Evolutionary conservation across 2,113 vertebrate genomes (phyloP).

Genomic region (Strigops habroptila): DNA sequence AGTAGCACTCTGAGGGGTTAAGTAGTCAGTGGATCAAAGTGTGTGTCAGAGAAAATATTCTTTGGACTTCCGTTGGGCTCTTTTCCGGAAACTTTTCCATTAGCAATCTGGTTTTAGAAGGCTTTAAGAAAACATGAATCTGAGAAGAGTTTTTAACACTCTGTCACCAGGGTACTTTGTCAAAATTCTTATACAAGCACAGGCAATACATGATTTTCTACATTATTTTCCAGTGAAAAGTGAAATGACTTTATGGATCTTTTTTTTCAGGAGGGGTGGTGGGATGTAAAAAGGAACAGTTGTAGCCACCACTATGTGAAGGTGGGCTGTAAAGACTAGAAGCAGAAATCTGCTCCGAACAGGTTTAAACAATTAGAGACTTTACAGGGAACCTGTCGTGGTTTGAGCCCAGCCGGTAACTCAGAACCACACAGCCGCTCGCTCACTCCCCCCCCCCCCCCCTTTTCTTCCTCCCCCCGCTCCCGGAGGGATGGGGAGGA

Average conservation of each 20-base stretch:
- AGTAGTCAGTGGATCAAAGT: not conserved
- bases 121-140: not conserved
- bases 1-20: not conserved
- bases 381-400: too few relatives aligned
- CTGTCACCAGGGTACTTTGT: not conserved
- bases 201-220: not conserved
- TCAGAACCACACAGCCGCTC: too few relatives aligned
- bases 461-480: too few relatives aligned
- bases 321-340: not conserved
- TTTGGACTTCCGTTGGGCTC: not conserved
- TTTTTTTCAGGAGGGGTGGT: not conserved
- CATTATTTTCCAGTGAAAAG: not conserved
- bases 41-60: not conserved
- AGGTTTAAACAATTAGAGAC: not conserved
- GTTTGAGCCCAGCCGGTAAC: too few relatives aligned
- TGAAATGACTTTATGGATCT: not conserved
- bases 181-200: not conserved
- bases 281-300: not conserved
- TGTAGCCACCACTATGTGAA: not conserved
- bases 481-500: too few relatives aligned
- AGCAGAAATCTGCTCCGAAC: not conserved
- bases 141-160: not conserved
- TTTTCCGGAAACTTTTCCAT: not conserved
- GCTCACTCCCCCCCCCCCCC: too few relatives aligned
- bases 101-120: not conserved